Evolutionary conservation across 2,888 invertebrate genomes (phyloP).

Genomic region (Cyclophora albipunctata): DNA sequence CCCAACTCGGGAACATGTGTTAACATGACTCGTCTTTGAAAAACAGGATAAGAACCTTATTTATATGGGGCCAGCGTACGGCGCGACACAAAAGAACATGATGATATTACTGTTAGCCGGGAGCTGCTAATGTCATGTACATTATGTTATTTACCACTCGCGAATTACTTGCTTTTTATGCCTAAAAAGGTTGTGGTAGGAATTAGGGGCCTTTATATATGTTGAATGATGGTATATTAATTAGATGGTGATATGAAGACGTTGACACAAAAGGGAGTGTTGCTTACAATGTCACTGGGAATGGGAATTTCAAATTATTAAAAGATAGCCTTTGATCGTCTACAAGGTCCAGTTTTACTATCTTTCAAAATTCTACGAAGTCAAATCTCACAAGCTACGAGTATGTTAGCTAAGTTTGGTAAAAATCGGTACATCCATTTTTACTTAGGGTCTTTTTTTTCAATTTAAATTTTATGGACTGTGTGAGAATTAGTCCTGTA

Average conservation of each 20-base stretch:
- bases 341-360: too few species aligned
- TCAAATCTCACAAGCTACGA: too few species aligned
- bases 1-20: conserved; percentile 62
- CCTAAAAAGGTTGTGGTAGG: conserved; percentile 32
- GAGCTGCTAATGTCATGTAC: conserved; percentile 59
- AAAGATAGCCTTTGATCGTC: too few species aligned
- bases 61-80: conserved; percentile 70
- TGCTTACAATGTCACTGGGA: too few species aligned
- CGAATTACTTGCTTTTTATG: conserved; percentile 41
- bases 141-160: conserved; percentile 61
- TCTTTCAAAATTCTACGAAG: too few species aligned
- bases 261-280: too few species aligned
- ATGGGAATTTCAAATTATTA: too few species aligned
- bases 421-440: too few species aligned
- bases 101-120: conserved; percentile 60
- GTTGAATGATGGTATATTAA: not conserved
- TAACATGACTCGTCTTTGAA: conserved; percentile 68
- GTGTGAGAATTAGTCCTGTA: too few species aligned
- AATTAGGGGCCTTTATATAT: conserved; percentile 26
- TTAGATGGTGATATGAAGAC: conserved; percentile 16
- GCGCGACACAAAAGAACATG: conserved; percentile 64
- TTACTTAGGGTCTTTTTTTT: too few species aligned
- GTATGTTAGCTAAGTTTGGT: too few species aligned
- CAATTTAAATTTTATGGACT: too few species aligned
- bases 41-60: conserved; percentile 70